Base-by-base conservation (phyloP, 2,797 vertebrate species). In the Cottoperca gobio region DNA sequence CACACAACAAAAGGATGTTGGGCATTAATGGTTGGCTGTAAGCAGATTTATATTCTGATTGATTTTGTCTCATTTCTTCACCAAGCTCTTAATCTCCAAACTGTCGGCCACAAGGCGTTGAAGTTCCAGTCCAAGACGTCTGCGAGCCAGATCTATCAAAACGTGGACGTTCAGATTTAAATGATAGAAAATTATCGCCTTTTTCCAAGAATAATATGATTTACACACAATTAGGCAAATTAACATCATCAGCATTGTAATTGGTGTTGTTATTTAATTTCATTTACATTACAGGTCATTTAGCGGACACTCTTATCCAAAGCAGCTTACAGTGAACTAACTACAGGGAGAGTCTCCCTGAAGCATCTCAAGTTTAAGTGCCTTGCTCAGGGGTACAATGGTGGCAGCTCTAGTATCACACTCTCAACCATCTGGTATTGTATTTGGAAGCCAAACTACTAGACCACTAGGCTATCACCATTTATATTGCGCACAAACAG, bases 31-130 rank as follows among this genome's bases (percentile, higher is more conserved):
- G 48, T 19, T 8, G 17, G 39, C 68, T 76, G 70, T 80, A 76
- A 83, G 84, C 62, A 53, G 35, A 81, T 84, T 82, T 40, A 60
- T 66, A 49, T 70, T 84, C 45, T 42, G 73, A 87, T 68, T 31
- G 55, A 80, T 87, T 83, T 76, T 31, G 17, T 46, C 17, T 60
- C 7, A 57, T 53, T 49, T 81, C 37, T 48, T 65, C 6, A 21
- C 16, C 6, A n/a, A 55, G 23, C 17, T 73, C 60, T 78, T 72
- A 11, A 68, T 81, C 23, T 24, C 10, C 11, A 45, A 66, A 57
- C 39, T 50, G 58, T 69, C 49, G 50, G 33, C 33, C 6, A 11
- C 24, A 17, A 70, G 37, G 40, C 4, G 26, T 64, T 53, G 31
- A 39, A 42, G 26, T 66, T 64, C 42, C 49, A 39, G 48, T n/a